Percentiles rank a stretch among this genome's conserved stretches.
Evolutionary conservation across 2,888 invertebrate genomes (phyloP).

Genomic region (Drosophila algonquin): DNA sequence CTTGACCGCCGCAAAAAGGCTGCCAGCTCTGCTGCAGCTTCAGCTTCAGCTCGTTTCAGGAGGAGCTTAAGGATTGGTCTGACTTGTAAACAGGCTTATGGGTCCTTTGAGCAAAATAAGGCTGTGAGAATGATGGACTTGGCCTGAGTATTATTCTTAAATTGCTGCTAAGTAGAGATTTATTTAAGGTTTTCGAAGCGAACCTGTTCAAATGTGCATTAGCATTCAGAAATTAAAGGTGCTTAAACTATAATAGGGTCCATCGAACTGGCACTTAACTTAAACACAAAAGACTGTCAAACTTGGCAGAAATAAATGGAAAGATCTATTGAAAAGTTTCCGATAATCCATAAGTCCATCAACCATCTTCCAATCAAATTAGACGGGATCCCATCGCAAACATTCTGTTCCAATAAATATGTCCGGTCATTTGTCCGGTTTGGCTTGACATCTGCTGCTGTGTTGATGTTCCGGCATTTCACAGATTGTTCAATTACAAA

Average conservation of each 20-base stretch:
- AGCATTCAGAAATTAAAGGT: too few species aligned
- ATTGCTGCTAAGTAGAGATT: neutral
- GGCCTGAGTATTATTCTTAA: neutral
- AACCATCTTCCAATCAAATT: constrained; percentile 10
- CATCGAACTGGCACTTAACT: neutral
- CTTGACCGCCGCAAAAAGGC: constrained; percentile 11
- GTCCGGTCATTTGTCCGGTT: constrained; percentile 18
- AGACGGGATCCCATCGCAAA: constrained; percentile 12
- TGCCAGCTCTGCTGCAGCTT: neutral
- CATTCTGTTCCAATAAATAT: constrained; percentile 25
- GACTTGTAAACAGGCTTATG: constrained; percentile 20
- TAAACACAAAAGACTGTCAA: constrained; percentile 4
- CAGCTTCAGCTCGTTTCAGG: constrained; percentile 1
- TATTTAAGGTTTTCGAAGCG: neutral
- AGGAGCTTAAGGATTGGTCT: constrained; percentile 1
- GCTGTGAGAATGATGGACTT: neutral
- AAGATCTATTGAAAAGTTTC: neutral
- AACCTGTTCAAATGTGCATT: neutral
- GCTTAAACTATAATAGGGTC: too few species aligned
- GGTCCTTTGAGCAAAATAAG: neutral
- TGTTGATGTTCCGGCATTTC: constrained; percentile 27
- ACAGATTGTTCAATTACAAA: constrained; percentile 36
- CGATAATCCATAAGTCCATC: constrained; percentile 23
- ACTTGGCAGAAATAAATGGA: neutral
- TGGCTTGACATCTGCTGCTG: constrained; percentile 37